Conservation (phyloP, 2,888 invertebrate genomes). For the Gari tellinella region DNA sequence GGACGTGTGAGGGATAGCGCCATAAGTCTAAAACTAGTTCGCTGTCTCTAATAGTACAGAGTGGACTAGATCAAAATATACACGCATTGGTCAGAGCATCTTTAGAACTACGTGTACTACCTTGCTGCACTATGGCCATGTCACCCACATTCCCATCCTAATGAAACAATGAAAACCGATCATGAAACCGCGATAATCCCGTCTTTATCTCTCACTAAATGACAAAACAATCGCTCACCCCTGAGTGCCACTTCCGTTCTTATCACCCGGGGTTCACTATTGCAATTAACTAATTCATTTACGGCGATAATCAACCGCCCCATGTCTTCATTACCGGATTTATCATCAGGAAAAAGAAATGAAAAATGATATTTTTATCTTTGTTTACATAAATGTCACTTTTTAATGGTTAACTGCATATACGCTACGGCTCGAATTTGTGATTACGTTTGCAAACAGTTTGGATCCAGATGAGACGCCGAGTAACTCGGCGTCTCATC, state of each 20-base stretch:
- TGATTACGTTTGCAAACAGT: too few species aligned
- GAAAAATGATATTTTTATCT: constrained; percentile 62
- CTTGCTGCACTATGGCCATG: too few species aligned
- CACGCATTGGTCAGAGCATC: too few species aligned
- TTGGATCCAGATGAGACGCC: too few species aligned
- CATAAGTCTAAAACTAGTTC: too few species aligned
- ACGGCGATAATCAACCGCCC: constrained; percentile 38
- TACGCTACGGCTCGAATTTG: too few species aligned
- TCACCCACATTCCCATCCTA: constrained; percentile 4
- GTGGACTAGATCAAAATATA: too few species aligned
- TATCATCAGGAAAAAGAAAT: constrained; percentile 49
- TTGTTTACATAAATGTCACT: constrained; percentile 60
- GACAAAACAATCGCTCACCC: constrained; percentile 21
- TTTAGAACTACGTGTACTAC: too few species aligned
- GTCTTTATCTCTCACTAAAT: constrained; percentile 17
- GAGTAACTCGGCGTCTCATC: too few species aligned
- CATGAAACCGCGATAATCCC: constrained; percentile 28
- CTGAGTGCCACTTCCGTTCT: constrained; percentile 19
- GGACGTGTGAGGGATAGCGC: too few species aligned
- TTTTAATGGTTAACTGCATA: constrained; percentile 50
- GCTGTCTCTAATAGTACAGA: too few species aligned
- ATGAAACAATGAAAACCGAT: constrained; percentile 73
- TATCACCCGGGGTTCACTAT: constrained; percentile 41
- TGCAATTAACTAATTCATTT: constrained; percentile 57
- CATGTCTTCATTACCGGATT: constrained; percentile 36